phyloP scores from a whole-genome alignment of 2,797 vertebrate genomes.

The Rhinoraja longicauda region DNA sequence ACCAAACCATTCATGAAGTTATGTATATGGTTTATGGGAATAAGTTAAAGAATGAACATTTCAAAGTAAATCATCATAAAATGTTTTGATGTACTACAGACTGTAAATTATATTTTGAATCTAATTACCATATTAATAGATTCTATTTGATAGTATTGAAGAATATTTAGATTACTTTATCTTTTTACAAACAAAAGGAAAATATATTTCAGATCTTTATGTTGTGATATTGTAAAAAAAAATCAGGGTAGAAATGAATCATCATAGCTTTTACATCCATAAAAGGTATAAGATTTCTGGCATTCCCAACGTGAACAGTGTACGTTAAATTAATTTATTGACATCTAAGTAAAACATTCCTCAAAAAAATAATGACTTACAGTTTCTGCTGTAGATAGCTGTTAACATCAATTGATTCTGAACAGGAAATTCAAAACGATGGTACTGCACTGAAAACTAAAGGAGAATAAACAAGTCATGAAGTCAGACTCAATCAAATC shows the following conservation, averaged over 20 bases:
- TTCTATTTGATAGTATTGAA: background rate
- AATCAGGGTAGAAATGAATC: background rate
- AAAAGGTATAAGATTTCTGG: background rate
- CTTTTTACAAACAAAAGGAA: background rate
- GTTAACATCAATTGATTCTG: background rate
- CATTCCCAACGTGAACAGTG: background rate
- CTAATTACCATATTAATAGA: background rate
- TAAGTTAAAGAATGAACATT: background rate
- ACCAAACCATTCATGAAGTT: background rate
- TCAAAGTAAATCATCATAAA: background rate
- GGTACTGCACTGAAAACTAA: conserved; percentile 49
- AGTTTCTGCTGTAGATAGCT: background rate
- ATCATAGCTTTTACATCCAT: background rate
- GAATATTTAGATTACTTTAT: background rate
- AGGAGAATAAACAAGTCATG: conserved; percentile 49
- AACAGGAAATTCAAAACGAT: conserved; percentile 58
- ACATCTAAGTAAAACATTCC: background rate
- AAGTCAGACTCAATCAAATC: conserved; percentile 60
- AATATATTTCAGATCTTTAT: background rate
- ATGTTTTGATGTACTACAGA: background rate
- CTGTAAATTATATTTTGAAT: background rate
- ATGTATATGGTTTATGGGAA: background rate
- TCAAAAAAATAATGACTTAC: conserved; percentile 29
- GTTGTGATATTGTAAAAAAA: background rate
- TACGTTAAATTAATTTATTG: background rate